These are phyloP conservation scores for Drosophila anceps DNA, from an alignment of 2,888 invertebrate genomes.

Conservation along the genomic window DNA sequence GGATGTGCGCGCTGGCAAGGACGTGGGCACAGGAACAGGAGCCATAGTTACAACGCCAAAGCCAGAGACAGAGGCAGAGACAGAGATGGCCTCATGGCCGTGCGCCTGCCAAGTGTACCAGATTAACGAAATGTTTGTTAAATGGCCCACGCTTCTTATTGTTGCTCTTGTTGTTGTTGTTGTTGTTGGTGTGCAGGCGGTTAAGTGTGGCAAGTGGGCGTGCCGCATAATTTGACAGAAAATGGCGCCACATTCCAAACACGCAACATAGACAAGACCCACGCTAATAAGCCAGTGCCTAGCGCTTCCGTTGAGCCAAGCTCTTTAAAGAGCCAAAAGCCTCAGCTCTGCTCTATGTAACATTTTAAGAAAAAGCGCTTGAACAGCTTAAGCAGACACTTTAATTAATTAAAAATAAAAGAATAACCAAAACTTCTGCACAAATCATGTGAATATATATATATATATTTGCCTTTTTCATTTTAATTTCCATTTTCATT, in stretches of 20 bases:
- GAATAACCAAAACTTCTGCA: conserved; percentile 35
- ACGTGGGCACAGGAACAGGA: conserved; percentile 24
- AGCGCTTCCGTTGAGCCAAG: conserved; percentile 10
- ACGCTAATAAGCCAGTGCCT: conserved; percentile 63
- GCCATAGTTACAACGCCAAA: conserved; percentile 2
- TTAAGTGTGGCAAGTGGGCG: conserved; percentile 3
- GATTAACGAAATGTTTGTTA: conserved; percentile 79
- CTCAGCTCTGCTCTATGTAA: not conserved
- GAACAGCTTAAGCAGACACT: conserved; percentile 52
- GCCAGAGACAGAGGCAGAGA: conserved; percentile 9
- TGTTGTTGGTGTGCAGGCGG: conserved; percentile 18
- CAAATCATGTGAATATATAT: conserved; percentile 1
- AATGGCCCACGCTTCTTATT: conserved; percentile 60
- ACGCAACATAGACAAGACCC: conserved; percentile 57
- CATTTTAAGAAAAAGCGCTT: conserved; percentile 14
- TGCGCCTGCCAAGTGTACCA: conserved; percentile 75
- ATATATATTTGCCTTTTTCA: conserved; percentile 32
- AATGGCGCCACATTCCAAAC: conserved; percentile 17
- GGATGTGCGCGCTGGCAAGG: conserved; percentile 48
- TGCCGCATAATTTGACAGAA: conserved; percentile 61
- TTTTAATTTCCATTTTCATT: conserved; percentile 67
- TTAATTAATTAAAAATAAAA: conserved; percentile 66
- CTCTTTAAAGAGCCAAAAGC: conserved; percentile 25
- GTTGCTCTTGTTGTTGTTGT: conserved; percentile 17
- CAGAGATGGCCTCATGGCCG: conserved; percentile 54